Base-by-base conservation (phyloP, 2,797 vertebrate species). In the Chlorospingus flavigularis region DNA sequence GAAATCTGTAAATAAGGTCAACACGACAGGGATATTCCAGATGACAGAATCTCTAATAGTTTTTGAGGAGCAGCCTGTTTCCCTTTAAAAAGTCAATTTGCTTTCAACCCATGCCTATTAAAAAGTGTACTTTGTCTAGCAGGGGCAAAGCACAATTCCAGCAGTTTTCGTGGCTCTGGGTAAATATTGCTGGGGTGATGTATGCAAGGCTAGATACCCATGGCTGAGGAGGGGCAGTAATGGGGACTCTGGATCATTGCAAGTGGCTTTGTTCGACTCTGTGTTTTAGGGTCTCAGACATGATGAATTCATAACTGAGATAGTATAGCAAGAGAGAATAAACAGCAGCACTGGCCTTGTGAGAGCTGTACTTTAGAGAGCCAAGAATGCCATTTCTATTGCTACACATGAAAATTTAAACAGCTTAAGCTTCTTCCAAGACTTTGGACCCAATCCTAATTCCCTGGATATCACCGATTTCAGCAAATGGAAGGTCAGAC, bases 1-100 rank as follows among this genome's bases (percentile, higher is more conserved):
- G 48, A 96, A 97, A 98, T 96, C 96, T 95, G 92, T 98, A 97
- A 97, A 97, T 97, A 98, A 97, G 96, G 95, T 97, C 96, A 97
- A 95, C 73, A 94, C 55, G 73, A 95, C 90, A 79, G 81, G 85
- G 91, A 94, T 97, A 96, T 97, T 97, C 92, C 77, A 92, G 93
- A 96, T 96, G 96, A 97, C 96, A 97, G 93, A 91, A 95, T 95
- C 84, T 94, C 91, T 98, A 95, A 97, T 93, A 85, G 94, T 92
- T 97, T 98, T 94, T 96, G 96, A 97, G 79, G 51, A 97, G 97
- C 81, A 83, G 86, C 50, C 87, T 92, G 28, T 83, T 97, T 95
- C 83, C 58, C 88, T 80, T 45, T 80, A 90, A 96, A 96, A 97
- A 95, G 96, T 96, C 96, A 96, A 95, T 97, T 97, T 97, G 92